phyloP scores from a whole-genome alignment of 2,113 vertebrate species.

The Thalassarche chlororhynchos region DNA sequence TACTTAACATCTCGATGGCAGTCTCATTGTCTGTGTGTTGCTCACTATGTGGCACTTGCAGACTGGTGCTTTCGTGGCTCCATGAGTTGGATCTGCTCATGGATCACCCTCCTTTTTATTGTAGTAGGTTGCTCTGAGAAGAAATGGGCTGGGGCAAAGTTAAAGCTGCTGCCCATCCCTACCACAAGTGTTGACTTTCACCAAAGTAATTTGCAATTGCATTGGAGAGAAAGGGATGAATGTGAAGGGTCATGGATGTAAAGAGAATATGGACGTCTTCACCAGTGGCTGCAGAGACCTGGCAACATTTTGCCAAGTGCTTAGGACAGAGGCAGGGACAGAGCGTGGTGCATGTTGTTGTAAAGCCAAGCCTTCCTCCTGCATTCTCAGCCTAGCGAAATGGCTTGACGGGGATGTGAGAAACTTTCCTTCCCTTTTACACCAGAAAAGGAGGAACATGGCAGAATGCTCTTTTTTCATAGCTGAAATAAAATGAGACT shows the following conservation, averaged over 20 bases:
- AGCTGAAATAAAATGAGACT: neutral
- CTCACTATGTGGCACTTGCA: neutral
- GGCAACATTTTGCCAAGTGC: neutral
- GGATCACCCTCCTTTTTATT: neutral
- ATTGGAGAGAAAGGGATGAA: neutral
- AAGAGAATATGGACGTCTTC: neutral
- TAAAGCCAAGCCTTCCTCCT: neutral
- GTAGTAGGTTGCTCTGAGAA: neutral
- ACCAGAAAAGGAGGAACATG: neutral
- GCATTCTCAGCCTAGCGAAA: neutral
- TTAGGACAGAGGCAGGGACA: neutral
- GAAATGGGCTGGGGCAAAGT: neutral
- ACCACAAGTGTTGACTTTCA: neutral
- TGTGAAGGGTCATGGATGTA: neutral
- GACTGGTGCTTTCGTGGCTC: neutral
- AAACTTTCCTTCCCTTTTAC: neutral
- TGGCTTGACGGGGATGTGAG: neutral
- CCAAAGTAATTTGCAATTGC: neutral
- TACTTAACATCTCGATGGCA: neutral
- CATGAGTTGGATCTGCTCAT: neutral
- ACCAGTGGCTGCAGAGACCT: neutral
- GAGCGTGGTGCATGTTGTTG: neutral
- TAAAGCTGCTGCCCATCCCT: neutral
- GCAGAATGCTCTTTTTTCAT: neutral
- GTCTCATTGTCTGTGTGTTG: neutral